A percentile compares a stretch with the other conserved stretches of the same genome.
phyloP scores from a whole-genome alignment of 2,113 vertebrate species.

The Anoplopoma fimbria region DNA sequence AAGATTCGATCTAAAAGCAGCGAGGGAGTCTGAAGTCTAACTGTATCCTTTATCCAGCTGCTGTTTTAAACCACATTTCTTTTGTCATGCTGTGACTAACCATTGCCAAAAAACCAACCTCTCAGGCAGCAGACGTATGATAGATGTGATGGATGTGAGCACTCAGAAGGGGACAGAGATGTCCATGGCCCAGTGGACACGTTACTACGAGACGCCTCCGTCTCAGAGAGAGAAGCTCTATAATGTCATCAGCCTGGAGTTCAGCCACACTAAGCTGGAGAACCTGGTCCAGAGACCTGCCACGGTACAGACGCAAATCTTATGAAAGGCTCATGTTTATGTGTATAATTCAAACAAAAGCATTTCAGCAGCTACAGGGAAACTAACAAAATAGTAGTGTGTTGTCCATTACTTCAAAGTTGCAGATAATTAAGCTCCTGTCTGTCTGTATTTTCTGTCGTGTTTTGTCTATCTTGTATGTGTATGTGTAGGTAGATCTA shows the following conservation, averaged over 20 bases:
- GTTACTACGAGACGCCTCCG: slow-evolving; percentile 94
- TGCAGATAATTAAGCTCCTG: neutral
- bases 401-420: neutral
- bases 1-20: no score
- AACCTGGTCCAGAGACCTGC: slow-evolving; percentile 91
- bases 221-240: slow-evolving; percentile 95
- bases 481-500: slow-evolving; percentile 89
- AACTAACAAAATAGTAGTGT: neutral
- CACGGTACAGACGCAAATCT: slow-evolving; percentile 49
- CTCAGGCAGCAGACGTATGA: slow-evolving; percentile 94
- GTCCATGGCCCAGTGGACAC: slow-evolving; percentile 99
- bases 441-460: neutral
- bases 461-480: accelerated
- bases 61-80: neutral
- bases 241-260: slow-evolving; percentile 98
- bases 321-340: neutral
- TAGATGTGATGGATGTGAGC: slow-evolving; percentile 98
- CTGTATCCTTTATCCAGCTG: neutral
- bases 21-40: no score
- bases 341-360: neutral
- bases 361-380: neutral
- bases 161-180: slow-evolving; percentile 98
- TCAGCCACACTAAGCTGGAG: slow-evolving; percentile 97
- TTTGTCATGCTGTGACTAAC: neutral
- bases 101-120: neutral